Conservation (phyloP, 2,888 invertebrate species). For the Hirtodrosophila confusa region DNA sequence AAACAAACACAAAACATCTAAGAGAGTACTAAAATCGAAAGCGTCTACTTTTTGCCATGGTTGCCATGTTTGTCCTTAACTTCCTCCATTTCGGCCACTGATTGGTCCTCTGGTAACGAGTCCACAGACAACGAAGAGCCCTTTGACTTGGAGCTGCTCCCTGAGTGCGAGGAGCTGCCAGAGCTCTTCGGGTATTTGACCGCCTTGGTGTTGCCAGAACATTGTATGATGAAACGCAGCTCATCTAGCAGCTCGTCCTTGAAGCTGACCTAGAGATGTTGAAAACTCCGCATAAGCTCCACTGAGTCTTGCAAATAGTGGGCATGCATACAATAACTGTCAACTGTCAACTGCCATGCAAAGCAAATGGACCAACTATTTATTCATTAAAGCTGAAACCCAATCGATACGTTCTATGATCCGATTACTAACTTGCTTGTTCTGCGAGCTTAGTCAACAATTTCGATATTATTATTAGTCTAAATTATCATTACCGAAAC, state of each 20-base stretch:
- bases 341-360: slow-evolving; percentile 12
- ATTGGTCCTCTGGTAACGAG: slow-evolving; percentile 68
- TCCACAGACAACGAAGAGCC: slow-evolving; percentile 71
- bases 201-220: slow-evolving; percentile 89
- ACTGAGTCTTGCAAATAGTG: too few species aligned
- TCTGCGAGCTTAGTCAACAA: too few species aligned
- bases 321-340: slow-evolving; percentile 1
- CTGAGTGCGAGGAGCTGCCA: slow-evolving; percentile 55
- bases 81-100: slow-evolving; percentile 45
- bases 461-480: too few species aligned
- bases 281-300: neutral
- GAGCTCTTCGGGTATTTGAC: slow-evolving; percentile 85
- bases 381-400: too few species aligned
- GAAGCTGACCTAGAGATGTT: slow-evolving; percentile 86
- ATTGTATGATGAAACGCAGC: slow-evolving; percentile 89
- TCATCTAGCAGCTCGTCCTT: slow-evolving; percentile 88
- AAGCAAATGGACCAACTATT: slow-evolving; percentile 10
- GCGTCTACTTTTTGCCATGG: slow-evolving; percentile 46
- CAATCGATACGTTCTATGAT: too few species aligned
- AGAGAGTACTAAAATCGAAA: slow-evolving; percentile 7
- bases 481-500: too few species aligned
- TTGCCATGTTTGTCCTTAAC: slow-evolving; percentile 38
- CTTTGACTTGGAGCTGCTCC: slow-evolving; percentile 66
- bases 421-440: too few species aligned
- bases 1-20: slow-evolving; percentile 9